Percentiles rank a stretch among this genome's conserved stretches.
phyloP scores from a whole-genome alignment of 2,113 vertebrate genomes.

The Chaenogobius annularis region DNA sequence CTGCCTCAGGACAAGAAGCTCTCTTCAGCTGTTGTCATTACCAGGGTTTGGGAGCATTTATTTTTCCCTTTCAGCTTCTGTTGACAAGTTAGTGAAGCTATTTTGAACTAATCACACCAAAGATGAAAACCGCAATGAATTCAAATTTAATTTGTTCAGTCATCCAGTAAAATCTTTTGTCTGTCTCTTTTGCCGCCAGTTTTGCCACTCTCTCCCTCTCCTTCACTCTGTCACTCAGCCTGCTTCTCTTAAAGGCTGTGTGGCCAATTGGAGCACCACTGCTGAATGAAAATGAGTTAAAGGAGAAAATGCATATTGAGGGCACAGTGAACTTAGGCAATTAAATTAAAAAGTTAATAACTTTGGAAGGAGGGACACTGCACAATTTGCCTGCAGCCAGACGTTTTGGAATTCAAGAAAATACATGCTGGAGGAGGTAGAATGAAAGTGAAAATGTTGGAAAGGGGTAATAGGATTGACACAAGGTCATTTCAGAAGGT shows the following conservation, averaged over 20 bases:
- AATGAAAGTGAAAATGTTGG: background rate
- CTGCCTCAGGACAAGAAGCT: background rate
- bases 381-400: conserved; percentile 58
- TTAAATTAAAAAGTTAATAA: conserved; percentile 81
- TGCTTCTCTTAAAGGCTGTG: conserved; percentile 57
- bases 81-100: conserved; percentile 68
- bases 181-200: conserved; percentile 54
- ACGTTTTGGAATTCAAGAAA: conserved; percentile 48
- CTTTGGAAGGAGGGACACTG: conserved; percentile 66
- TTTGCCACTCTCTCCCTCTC: conserved; percentile 24
- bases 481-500: conserved; percentile 26
- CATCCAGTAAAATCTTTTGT: conserved; percentile 78
- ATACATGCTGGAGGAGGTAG: conserved; percentile 2
- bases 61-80: conserved; percentile 55
- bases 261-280: conserved; percentile 71
- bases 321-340: conserved; percentile 76
- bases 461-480: conserved; percentile 3
- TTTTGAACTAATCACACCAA: conserved; percentile 61
- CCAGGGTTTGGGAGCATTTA: too few relatives aligned
- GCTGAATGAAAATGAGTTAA: conserved; percentile 76
- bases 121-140: conserved; percentile 77
- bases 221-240: conserved; percentile 25
- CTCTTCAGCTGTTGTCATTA: conserved; percentile 41
- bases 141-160: conserved; percentile 80
- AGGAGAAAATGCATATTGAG: conserved; percentile 67